Conservation (phyloP, 2,888 invertebrate species). For the Ypsolopha sequella region DNA sequence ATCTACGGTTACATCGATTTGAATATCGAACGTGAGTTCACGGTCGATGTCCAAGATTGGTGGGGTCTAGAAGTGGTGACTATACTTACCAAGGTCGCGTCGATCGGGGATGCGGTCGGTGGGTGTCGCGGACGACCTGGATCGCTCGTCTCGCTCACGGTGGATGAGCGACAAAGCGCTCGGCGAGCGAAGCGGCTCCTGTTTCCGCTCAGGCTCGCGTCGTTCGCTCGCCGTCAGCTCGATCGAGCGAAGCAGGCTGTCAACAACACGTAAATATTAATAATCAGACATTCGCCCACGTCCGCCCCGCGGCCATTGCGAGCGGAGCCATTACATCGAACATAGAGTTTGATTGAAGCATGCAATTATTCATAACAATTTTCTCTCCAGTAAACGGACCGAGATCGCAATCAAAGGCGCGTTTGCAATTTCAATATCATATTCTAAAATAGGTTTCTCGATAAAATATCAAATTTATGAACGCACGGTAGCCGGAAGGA, state of each 20-base stretch:
- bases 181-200: constrained; percentile 48
- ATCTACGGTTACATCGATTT: constrained; percentile 41
- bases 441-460: neutral
- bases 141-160: constrained; percentile 23
- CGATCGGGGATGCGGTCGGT: constrained; percentile 30
- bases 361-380: constrained; percentile 5
- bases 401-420: constrained; percentile 1
- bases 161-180: constrained; percentile 30
- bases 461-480: constrained; percentile 5
- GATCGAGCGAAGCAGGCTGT: constrained; percentile 82
- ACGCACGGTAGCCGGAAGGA: constrained; percentile 10
- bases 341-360: constrained; percentile 2
- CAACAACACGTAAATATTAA: constrained; percentile 28
- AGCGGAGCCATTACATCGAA: constrained; percentile 3
- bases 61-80: too few species aligned
- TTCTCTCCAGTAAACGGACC: neutral
- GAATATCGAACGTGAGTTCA: constrained; percentile 29
- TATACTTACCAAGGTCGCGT: constrained; percentile 22
- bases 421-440: constrained; percentile 2
- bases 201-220: constrained; percentile 50
- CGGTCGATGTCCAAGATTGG: constrained; percentile 35
- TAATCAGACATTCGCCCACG: constrained; percentile 4
- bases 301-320: neutral
- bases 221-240: constrained; percentile 66
- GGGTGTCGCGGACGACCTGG: constrained; percentile 39